A percentile compares a stretch with the other conserved stretches of the same genome.
phyloP scores from a whole-genome alignment of 2,113 vertebrate genomes.

The Brachirus orientalis region DNA sequence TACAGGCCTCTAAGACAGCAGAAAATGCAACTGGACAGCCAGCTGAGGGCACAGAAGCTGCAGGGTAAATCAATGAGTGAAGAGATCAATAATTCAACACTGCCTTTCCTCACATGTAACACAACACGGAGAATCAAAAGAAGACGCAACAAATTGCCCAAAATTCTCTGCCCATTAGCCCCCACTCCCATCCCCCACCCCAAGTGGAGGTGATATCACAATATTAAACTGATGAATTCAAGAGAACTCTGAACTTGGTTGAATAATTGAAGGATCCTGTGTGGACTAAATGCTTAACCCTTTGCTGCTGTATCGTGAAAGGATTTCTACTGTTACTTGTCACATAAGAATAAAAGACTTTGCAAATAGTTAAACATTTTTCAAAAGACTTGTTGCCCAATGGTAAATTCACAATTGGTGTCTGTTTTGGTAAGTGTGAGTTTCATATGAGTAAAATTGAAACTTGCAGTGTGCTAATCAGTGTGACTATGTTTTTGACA shows the following conservation, averaged over 20 bases:
- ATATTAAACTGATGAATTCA: slow-evolving; percentile 33
- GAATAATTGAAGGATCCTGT: slow-evolving; percentile 12
- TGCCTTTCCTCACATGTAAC: slow-evolving; percentile 58
- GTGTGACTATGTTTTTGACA: no score
- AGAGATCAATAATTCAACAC: slow-evolving; percentile 52
- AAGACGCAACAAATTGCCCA: slow-evolving; percentile 31
- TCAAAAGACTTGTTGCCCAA: slow-evolving; percentile 36
- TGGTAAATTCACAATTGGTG: background rate
- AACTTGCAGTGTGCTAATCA: no score
- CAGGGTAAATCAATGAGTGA: slow-evolving; percentile 85
- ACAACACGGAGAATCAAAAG: slow-evolving; percentile 61
- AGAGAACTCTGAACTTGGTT: slow-evolving; percentile 17
- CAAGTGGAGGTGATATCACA: slow-evolving; percentile 32
- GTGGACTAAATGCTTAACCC: slow-evolving; percentile 26
- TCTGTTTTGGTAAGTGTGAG: background rate
- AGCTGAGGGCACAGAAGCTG: slow-evolving; percentile 85
- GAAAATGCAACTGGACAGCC: slow-evolving; percentile 91
- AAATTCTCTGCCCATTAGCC: slow-evolving; percentile 28
- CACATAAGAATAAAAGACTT: slow-evolving; percentile 11
- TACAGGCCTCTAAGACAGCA: slow-evolving; percentile 92
- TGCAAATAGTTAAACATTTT: slow-evolving; percentile 26
- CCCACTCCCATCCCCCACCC: no score
- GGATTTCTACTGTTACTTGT: slow-evolving; percentile 4
- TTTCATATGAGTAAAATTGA: no score
- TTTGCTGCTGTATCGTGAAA: slow-evolving; percentile 45